phyloP scores from a whole-genome alignment of 2,797 vertebrate species.

The Nothura maculosa region DNA sequence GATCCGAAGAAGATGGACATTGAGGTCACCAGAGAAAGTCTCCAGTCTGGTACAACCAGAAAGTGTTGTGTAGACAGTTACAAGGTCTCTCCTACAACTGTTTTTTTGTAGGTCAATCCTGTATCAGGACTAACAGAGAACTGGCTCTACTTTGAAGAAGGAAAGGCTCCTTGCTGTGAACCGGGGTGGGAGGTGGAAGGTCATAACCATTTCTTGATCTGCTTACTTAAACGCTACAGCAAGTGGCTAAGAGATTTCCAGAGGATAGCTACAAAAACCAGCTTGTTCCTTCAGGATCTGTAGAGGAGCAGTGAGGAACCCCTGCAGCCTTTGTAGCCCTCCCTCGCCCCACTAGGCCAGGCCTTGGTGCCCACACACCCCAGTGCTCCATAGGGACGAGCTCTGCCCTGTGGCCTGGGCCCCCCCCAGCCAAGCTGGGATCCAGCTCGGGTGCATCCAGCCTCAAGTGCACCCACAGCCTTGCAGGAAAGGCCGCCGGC shows the following conservation, averaged over 20 bases:
- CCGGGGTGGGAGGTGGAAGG: not conserved
- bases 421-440: too few relatives aligned
- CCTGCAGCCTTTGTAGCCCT: not conserved
- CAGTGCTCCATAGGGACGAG: too few relatives aligned
- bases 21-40: not conserved
- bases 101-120: not conserved
- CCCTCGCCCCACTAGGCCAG: not conserved
- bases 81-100: not conserved
- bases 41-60: not conserved
- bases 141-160: not conserved
- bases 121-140: not conserved
- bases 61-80: fast-evolving
- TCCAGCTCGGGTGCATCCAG: too few relatives aligned
- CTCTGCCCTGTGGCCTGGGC: too few relatives aligned
- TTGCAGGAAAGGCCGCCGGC: not conserved
- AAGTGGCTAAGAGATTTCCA: not conserved
- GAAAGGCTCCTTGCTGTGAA: not conserved
- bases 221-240: not conserved
- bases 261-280: not conserved
- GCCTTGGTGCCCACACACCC: not conserved
- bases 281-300: not conserved
- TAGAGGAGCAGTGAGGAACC: not conserved
- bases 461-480: not conserved
- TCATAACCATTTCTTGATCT: not conserved
- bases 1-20: not conserved